Evolutionary conservation across 2,797 vertebrate genomes (phyloP).

Genomic region (Leucoraja ocellata): DNA sequence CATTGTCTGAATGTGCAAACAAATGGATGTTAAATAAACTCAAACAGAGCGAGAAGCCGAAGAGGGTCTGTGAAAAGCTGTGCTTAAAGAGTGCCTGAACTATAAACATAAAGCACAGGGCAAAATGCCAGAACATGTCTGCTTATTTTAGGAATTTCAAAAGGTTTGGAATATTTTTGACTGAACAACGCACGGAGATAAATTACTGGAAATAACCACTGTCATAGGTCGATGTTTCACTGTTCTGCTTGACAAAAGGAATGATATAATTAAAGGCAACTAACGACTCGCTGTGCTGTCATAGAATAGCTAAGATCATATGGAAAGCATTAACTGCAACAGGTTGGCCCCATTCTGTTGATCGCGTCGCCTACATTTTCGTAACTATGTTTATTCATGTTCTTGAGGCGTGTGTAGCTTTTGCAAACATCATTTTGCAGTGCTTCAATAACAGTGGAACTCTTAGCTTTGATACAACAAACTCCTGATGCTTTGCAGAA

Average conservation of each 20-base stretch:
- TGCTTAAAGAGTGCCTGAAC: background rate
- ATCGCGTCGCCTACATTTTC: background rate
- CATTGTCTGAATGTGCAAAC: background rate
- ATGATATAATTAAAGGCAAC: slow-evolving; percentile 3
- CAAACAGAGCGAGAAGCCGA: slow-evolving; percentile 11
- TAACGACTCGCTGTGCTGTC: background rate
- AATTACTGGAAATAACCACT: background rate
- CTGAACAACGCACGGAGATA: background rate
- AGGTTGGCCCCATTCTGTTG: no score
- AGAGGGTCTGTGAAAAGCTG: background rate
- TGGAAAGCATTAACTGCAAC: background rate
- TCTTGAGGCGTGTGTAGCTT: background rate
- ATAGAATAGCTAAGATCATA: background rate
- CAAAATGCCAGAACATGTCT: background rate
- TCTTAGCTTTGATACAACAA: background rate
- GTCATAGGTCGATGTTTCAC: no score
- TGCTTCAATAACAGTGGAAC: background rate
- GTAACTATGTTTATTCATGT: background rate
- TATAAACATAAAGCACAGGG: background rate
- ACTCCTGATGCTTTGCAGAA: background rate
- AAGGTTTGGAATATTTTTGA: slow-evolving; percentile 12
- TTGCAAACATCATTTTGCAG: background rate
- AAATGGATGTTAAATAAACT: background rate
- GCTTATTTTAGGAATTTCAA: slow-evolving; percentile 20
- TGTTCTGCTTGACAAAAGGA: background rate